Base-by-base conservation (phyloP, 2,888 invertebrate genomes). In the Aphodius sticticus region DNA sequence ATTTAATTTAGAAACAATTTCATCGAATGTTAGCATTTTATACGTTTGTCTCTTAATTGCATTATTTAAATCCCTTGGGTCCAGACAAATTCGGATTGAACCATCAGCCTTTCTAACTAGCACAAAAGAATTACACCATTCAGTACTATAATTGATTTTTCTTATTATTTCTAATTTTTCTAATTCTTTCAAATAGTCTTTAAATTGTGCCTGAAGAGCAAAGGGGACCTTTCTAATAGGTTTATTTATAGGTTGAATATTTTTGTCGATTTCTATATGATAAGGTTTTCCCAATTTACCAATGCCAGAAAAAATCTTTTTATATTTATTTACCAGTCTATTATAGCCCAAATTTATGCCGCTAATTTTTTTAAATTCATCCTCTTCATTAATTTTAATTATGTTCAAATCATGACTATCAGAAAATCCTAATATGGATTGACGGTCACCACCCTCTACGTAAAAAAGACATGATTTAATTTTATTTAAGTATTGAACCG, bases 141-240 rank as follows among this genome's bases (percentile, higher is more conserved):
- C 71, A 6, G 71, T 71, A 16, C 16, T 71, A 16, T 16, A 71
- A 71, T 71, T 79, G 14, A 78, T 78, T 69, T 79, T 77, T 77
- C 77, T 70, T 7, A 70, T 70, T 15, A 82, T 35, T 70, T 82
- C 77, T 69, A 82, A 79, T 38, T 81, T 35, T 70, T 82, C 77
- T 69, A 82, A 79, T 38, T 81, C n/a, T 16, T 12, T 26, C 16
- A 71, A 71, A 71, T 71, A n/a, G 35, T 70, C 79, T 81, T 80
- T 70, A 82, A 79, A 79, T 81, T 9, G 70, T 82, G 76, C 37
- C 71, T 75, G 70, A 82, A 75, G 9, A 80, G 76, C 78, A 82
- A 81, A 69, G 81, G 80, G 12, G 14, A 82, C 79, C 9, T 79
- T 82, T 77, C 82, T 76, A 16, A 79, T 71, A 16, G 81, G 81